Evolutionary conservation across 2,888 invertebrate species (phyloP), one percentile per base, ranked within the genome.

Genomic region (Torymus auratus): DNA sequence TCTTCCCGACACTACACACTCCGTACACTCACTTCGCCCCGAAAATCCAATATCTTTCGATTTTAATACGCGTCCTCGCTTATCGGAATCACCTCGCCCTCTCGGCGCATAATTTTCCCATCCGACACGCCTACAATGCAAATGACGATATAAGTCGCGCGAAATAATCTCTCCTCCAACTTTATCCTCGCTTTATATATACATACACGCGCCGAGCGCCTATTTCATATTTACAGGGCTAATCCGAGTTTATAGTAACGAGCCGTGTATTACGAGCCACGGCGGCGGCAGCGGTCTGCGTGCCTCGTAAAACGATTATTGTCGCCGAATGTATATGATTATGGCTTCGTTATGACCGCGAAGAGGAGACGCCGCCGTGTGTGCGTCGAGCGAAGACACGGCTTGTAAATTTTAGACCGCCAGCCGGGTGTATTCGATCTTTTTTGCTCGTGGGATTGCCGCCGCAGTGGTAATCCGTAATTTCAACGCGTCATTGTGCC

Each of bases 261-360:
- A 68, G 60, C 0, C 56, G 23, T 20, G 65, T 52, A 23, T 52
- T 62, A 56, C n/a, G 58, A 13, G 53, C 28, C 14, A 13, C 5
- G n/a, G 12, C 17, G 7, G 1, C 85, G 62, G 13, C 14, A 23
- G 15, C 53, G 56, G 52, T 20, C 14, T 85, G 85, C 84, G 70
- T 56, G 84, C 85, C 85, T 89, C 88, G 89, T 90, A 89, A 90
- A 89, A 87, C 89, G 89, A 89, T 89, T 90, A 90, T 90, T 89
- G 89, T 89, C 89, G 86, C 85, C 86, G 86, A 87, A 87, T 88
- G 89, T 89, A 89, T 89, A 90, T 88, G 88, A 88, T 90, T 90
- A 90, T 89, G 86, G 89, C 86, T 86, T 86, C 87, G 89, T 89
- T 89, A 89, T 89, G 88, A 88, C 87, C 87, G 84, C 84, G 82